Percentiles rank a stretch among this genome's conserved stretches.
These are phyloP conservation scores for Ectemnius continuus DNA, from an alignment of 2,888 invertebrate species.

Conservation along the genomic window DNA sequence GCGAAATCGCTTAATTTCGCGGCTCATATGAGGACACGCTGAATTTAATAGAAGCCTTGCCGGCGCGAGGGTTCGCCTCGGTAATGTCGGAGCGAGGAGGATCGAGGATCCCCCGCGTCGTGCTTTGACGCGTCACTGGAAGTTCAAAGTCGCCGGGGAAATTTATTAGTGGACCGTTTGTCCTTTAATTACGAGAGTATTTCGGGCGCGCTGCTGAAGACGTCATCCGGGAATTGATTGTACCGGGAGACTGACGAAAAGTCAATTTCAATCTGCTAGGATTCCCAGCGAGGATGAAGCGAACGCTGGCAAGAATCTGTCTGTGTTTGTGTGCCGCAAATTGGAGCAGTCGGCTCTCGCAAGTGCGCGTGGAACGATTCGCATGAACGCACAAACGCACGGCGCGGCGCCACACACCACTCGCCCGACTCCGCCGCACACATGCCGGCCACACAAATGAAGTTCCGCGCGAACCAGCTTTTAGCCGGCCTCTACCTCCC, in stretches of 20 bases:
- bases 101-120: conserved; percentile 32
- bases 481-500: not conserved
- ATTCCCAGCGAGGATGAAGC: conserved; percentile 65
- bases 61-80: conserved; percentile 63
- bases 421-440: conserved; percentile 41
- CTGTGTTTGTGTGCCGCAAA: conserved; percentile 58
- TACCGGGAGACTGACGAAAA: not conserved
- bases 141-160: conserved; percentile 7
- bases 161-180: conserved; percentile 11
- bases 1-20: conserved; percentile 75
- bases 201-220: not conserved
- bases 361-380: conserved; percentile 50
- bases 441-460: conserved; percentile 41
- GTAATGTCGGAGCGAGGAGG: conserved; percentile 34
- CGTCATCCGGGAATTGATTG: not conserved
- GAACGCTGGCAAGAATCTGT: no score
- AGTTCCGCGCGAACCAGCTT: not conserved
- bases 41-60: conserved; percentile 69
- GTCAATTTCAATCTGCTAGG: not conserved
- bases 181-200: not conserved
- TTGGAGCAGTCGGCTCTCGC: conserved; percentile 64
- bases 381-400: conserved; percentile 70
- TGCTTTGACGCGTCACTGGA: conserved; percentile 19
- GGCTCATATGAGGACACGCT: conserved; percentile 68
- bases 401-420: conserved; percentile 61